Conservation (phyloP, 2,797 vertebrate species). For the Kryptopterus vitreolus region DNA sequence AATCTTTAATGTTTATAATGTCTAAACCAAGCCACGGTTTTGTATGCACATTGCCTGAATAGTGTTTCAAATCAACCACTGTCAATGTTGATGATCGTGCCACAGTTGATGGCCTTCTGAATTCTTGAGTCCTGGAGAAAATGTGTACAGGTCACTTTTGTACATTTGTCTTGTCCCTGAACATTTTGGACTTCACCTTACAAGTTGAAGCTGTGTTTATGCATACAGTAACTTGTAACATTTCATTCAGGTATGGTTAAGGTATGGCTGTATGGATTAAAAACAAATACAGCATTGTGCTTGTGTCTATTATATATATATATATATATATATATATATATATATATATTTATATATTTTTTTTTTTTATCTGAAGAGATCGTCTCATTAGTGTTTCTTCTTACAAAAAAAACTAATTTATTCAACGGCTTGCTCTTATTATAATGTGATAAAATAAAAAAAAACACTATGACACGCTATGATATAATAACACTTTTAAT, state of each 20-base stretch:
- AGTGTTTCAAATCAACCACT: conserved; percentile 57
- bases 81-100: conserved; percentile 58
- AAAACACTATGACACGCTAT: no score
- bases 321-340: no score
- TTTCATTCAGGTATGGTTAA: conserved; percentile 60
- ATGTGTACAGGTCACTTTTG: conserved; percentile 60
- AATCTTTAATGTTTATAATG: conserved; percentile 59
- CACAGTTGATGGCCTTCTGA: conserved; percentile 49
- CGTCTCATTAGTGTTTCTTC: not conserved
- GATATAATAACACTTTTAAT: not conserved
- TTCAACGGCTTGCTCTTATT: not conserved
- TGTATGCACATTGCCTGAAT: conserved; percentile 61
- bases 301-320: conserved; percentile 16
- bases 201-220: conserved; percentile 57
- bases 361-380: not conserved
- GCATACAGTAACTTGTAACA: conserved; percentile 58
- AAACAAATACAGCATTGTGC: conserved; percentile 53
- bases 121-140: conserved; percentile 57
- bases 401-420: not conserved
- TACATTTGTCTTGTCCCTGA: conserved; percentile 59
- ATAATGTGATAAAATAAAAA: no score
- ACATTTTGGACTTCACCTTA: conserved; percentile 59
- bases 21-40: conserved; percentile 61
- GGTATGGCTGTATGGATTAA: conserved; percentile 61
- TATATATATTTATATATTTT: no score